A percentile compares a stretch with the other conserved stretches of the same genome.
These are phyloP conservation scores for Pseudomugil gertrudae DNA, from an alignment of 2,797 vertebrate genomes.

Conservation along the genomic window DNA sequence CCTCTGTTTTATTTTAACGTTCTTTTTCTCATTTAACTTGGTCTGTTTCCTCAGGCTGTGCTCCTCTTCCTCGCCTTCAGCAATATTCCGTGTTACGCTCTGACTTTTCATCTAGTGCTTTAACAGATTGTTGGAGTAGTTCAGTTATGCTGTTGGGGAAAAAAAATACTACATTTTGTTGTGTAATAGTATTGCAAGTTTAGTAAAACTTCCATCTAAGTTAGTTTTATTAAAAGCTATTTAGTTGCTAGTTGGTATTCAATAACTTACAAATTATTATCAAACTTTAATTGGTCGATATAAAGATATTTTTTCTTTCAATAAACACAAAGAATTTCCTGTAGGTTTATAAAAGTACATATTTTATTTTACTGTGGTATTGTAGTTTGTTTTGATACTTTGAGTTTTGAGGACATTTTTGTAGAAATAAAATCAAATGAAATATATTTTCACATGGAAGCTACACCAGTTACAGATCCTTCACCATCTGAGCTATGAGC, in stretches of 20 bases:
- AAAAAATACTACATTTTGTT: conserved; percentile 10
- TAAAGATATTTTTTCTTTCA: too few species aligned
- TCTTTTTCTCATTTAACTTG: conserved; percentile 34
- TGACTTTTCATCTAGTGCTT: conserved; percentile 36
- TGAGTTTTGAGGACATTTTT: too few species aligned
- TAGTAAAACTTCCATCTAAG: neutral
- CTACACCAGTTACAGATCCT: too few species aligned
- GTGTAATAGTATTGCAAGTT: conserved; percentile 9
- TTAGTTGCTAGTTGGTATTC: neutral
- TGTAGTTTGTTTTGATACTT: neutral
- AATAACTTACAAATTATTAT: conserved; percentile 2
- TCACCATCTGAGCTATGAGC: neutral
- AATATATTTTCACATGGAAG: too few species aligned
- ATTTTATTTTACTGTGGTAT: neutral
- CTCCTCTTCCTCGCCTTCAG: conserved; percentile 38
- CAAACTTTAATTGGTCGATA: too few species aligned
- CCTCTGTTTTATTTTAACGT: conserved; percentile 19
- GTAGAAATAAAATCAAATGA: neutral
- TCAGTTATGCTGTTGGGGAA: conserved; percentile 17
- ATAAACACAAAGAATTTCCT: neutral
- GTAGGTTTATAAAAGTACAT: neutral
- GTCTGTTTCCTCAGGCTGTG: conserved; percentile 41
- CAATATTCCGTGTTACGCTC: conserved; percentile 29
- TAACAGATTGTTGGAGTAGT: conserved; percentile 14
- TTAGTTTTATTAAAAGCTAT: neutral